These are phyloP conservation scores for Psilopogon haemacephalus DNA, from an alignment of 2,113 vertebrate genomes.

Conservation along the genomic window DNA sequence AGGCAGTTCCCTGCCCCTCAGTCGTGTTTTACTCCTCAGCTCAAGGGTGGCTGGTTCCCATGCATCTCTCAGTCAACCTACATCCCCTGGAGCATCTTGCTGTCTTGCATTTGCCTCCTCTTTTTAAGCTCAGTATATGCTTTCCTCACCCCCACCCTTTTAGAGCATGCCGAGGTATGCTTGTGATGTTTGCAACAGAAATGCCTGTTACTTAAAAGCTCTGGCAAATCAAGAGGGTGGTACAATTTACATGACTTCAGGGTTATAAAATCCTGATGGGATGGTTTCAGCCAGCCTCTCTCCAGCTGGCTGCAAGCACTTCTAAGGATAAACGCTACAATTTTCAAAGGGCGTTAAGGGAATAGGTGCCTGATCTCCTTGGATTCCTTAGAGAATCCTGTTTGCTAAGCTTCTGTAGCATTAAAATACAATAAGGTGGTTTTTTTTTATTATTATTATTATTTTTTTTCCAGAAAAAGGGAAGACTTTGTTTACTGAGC, in stretches of 20 bases:
- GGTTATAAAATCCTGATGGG: not conserved
- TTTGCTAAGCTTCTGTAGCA: not conserved
- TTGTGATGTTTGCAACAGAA: not conserved
- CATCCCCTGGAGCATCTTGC: not conserved
- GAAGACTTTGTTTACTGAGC: slow-evolving; percentile 35
- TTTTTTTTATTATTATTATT: not conserved
- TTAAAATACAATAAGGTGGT: not conserved
- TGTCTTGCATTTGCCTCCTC: not conserved
- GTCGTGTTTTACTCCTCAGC: not conserved
- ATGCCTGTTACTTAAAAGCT: not conserved
- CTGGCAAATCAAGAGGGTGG: not conserved
- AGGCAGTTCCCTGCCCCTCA: not conserved
- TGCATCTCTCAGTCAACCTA: accelerated
- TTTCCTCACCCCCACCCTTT: not conserved
- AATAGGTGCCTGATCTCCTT: slow-evolving; percentile 10
- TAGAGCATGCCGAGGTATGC: not conserved
- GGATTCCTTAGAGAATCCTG: slow-evolving; percentile 23
- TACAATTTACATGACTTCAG: not conserved
- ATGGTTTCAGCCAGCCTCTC: not conserved
- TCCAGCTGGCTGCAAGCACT: not conserved
- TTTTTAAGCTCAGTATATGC: not conserved
- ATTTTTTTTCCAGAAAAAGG: not conserved
- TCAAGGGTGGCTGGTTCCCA: accelerated
- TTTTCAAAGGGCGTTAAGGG: slow-evolving; percentile 24
- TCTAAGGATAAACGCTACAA: not conserved